These are phyloP conservation scores for Gadus macrocephalus DNA, from an alignment of 2,113 vertebrate species.

Conservation along the genomic window DNA sequence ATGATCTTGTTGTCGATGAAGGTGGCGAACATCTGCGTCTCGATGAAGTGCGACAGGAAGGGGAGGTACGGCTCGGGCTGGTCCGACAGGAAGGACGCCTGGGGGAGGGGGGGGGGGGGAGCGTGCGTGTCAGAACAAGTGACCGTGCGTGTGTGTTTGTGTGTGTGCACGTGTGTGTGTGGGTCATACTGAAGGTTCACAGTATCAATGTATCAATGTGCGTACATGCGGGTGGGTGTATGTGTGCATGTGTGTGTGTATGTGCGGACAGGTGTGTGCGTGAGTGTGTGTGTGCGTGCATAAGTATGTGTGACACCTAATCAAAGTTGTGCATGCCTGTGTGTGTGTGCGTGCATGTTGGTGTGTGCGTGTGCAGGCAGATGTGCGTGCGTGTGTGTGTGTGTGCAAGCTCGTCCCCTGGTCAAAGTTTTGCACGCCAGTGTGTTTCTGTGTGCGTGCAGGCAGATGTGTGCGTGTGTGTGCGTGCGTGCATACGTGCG, in stretches of 20 bases:
- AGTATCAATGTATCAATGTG: too few species aligned
- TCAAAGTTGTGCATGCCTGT: too few species aligned
- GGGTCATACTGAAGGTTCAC: too few species aligned
- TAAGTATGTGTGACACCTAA: neutral
- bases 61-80: slow-evolving; percentile 90
- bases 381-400: neutral
- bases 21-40: slow-evolving; percentile 95
- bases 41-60: slow-evolving; percentile 92
- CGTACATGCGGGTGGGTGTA: too few species aligned
- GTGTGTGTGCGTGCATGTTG: too few species aligned
- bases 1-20: slow-evolving; percentile 95
- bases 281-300: neutral
- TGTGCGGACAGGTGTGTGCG: too few species aligned
- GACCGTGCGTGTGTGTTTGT: neutral
- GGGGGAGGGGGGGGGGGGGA: slow-evolving; percentile 14
- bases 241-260: too few species aligned
- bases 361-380: too few species aligned
- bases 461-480: neutral
- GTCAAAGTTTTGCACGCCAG: slow-evolving; percentile 89
- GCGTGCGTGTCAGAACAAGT: too few species aligned
- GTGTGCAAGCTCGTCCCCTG: slow-evolving; percentile 72
- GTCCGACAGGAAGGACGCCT: slow-evolving; percentile 93
- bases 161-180: neutral
- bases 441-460: neutral
- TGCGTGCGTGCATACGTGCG: too few species aligned